Evolutionary conservation across 2,888 invertebrate genomes (phyloP).

Genomic region (Nephrotoma guestfalica): DNA sequence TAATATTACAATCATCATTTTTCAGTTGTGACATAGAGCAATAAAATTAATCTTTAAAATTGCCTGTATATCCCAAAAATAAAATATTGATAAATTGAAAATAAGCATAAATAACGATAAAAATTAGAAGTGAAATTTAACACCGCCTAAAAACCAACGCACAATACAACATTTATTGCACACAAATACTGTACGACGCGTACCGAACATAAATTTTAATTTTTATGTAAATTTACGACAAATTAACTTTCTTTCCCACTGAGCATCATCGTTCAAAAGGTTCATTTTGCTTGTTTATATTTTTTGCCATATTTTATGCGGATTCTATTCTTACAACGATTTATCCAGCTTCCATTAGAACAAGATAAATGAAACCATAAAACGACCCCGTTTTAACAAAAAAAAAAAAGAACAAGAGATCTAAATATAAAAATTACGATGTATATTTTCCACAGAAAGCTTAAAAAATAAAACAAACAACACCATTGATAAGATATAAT

Average conservation of each 20-base stretch:
- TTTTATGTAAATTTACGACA: neutral
- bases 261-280: neutral
- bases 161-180: neutral
- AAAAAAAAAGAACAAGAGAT: neutral
- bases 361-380: neutral
- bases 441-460: neutral
- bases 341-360: neutral
- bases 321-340: neutral
- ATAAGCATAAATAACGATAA: neutral
- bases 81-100: neutral
- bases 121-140: neutral
- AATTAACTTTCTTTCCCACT: neutral
- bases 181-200: neutral
- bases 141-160: neutral
- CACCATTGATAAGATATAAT: neutral
- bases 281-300: neutral
- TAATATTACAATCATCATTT: neutral
- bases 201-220: neutral
- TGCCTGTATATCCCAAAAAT: neutral
- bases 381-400: neutral
- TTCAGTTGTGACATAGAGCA: neutral
- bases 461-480: neutral
- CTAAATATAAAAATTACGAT: neutral
- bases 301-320: neutral
- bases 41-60: neutral